These are phyloP conservation scores for Catostylus mosaicus DNA, from an alignment of 30 jellyfish, hydroid and myxozoan genomes.

Conservation along the genomic window DNA sequence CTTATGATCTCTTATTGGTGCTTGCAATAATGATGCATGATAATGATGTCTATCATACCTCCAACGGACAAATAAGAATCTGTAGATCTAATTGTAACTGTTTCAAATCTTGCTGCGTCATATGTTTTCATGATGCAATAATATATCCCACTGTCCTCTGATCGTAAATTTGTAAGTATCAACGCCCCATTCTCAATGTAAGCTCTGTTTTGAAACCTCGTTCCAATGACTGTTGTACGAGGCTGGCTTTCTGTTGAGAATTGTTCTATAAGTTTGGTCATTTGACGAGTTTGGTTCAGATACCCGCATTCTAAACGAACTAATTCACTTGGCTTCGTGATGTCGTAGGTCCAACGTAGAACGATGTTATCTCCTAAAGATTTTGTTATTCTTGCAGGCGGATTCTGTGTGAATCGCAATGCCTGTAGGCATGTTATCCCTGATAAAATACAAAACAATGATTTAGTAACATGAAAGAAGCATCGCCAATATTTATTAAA, in stretches of 20 bases:
- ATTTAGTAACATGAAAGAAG: too few species aligned
- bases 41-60: slow-evolving; percentile 16
- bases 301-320: slow-evolving; percentile 64
- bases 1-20: too few species aligned
- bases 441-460: too few species aligned
- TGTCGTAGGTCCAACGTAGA: slow-evolving; percentile 33
- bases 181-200: slow-evolving; percentile 51
- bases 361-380: slow-evolving; percentile 31
- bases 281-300: slow-evolving; percentile 40
- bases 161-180: slow-evolving; percentile 30
- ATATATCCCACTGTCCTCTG: slow-evolving; percentile 46
- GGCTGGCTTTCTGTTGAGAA: slow-evolving; percentile 53
- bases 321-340: slow-evolving; percentile 47
- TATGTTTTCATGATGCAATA: slow-evolving; percentile 33
- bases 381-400: slow-evolving; percentile 31
- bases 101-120: slow-evolving; percentile 21
- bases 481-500: too few species aligned
- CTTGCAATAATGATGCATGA: too few species aligned
- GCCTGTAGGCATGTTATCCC: slow-evolving; percentile 11
- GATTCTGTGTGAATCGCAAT: slow-evolving; percentile 34
- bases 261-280: slow-evolving; percentile 54
- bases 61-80: slow-evolving; percentile 45
- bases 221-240: slow-evolving; percentile 44
- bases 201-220: slow-evolving; percentile 56
- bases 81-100: slow-evolving; percentile 45